Conservation (phyloP, 2,113 vertebrate species). For the Symphodus melops region DNA sequence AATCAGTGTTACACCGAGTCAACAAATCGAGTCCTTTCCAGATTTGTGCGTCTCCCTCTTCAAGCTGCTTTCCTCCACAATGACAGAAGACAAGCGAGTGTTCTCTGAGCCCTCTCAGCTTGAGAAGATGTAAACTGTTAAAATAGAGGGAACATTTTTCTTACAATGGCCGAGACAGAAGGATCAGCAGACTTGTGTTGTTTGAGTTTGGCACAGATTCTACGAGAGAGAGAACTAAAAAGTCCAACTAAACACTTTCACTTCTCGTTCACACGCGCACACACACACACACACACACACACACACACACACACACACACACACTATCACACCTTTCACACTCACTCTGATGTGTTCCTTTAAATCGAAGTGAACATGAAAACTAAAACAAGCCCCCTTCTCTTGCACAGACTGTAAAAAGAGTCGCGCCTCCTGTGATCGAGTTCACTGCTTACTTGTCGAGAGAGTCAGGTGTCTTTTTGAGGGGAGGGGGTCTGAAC, state of each 20-base stretch:
- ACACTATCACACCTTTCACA: too few species aligned
- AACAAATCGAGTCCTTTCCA: constrained; percentile 41
- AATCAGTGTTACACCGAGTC: constrained; percentile 26
- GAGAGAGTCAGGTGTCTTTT: constrained; percentile 88
- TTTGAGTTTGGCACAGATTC: constrained; percentile 38
- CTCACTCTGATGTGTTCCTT: not conserved
- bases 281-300: too few species aligned
- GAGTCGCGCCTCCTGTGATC: not conserved
- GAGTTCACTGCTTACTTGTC: constrained; percentile 86
- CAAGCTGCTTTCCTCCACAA: constrained; percentile 47
- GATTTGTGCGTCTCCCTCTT: constrained; percentile 33
- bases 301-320: too few species aligned
- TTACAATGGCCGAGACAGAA: constrained; percentile 34
- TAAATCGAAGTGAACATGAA: too few species aligned
- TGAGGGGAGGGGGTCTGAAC: constrained; percentile 91
- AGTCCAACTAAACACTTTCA: not conserved
- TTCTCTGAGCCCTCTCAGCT: constrained; percentile 40
- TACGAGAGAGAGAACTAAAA: constrained; percentile 6
- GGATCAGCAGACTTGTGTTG: constrained; percentile 36
- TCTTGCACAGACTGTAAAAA: not conserved
- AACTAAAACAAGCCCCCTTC: too few species aligned
- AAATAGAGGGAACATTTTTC: constrained; percentile 38
- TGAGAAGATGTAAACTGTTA: constrained; percentile 57
- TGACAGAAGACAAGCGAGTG: constrained; percentile 38
- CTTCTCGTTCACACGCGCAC: not conserved